A percentile compares a stretch with the other conserved stretches of the same genome.
Evolutionary conservation across 2,797 vertebrate genomes (phyloP).

Genomic region (Champsocephalus gunnari): DNA sequence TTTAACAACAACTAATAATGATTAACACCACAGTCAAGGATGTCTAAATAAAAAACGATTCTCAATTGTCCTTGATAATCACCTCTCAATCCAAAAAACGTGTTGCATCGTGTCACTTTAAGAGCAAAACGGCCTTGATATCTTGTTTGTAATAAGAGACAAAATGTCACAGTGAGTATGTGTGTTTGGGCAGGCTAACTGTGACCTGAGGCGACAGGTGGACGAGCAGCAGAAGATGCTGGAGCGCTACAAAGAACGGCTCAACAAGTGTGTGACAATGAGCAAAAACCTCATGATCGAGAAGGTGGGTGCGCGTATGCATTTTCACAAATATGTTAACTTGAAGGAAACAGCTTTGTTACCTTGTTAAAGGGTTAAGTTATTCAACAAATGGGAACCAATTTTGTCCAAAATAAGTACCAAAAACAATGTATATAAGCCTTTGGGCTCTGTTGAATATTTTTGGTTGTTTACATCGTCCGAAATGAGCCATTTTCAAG

Average conservation of each 20-base stretch:
- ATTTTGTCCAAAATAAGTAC: neutral
- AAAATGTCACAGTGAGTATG: conserved; percentile 8
- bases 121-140: neutral
- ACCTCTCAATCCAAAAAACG: conserved; percentile 10
- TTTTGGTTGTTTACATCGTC: neutral
- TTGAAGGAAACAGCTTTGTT: neutral
- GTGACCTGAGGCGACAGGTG: conserved; percentile 96
- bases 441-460: neutral
- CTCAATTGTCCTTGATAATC: conserved; percentile 6
- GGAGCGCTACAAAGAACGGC: conserved; percentile 96
- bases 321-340: conserved; percentile 4
- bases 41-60: neutral
- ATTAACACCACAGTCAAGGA: neutral
- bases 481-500: neutral
- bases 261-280: conserved; percentile 98
- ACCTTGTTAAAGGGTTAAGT: neutral
- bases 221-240: conserved; percentile 98
- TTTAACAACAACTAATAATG: neutral
- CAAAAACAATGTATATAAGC: neutral
- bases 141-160: neutral
- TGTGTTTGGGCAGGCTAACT: conserved; percentile 90
- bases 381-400: neutral
- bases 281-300: conserved; percentile 98
- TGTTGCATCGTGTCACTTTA: neutral
- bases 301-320: conserved; percentile 85